Conservation (phyloP, 2,888 invertebrate genomes). For the Lydus trimaculatus region DNA sequence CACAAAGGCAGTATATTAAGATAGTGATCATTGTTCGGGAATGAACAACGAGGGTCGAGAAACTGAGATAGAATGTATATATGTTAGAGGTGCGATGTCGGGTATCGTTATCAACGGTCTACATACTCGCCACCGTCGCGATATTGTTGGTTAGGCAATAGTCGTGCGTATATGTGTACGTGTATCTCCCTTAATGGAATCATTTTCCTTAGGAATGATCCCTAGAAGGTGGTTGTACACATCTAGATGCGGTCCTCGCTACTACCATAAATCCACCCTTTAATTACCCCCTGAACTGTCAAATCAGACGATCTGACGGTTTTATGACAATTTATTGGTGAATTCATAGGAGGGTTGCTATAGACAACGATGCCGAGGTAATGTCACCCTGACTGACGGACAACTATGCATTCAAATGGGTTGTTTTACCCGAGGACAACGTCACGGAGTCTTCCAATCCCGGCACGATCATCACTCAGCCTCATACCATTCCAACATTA, state of each 20-base stretch:
- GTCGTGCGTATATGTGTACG: slow-evolving; percentile 27
- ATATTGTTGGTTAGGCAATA: slow-evolving; percentile 10
- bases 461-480: slow-evolving; percentile 20
- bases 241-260: slow-evolving; percentile 59
- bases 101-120: slow-evolving; percentile 34
- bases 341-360: slow-evolving; percentile 67
- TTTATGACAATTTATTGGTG: slow-evolving; percentile 71
- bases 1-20: slow-evolving; percentile 48
- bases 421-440: slow-evolving; percentile 65
- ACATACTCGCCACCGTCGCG: slow-evolving; percentile 36
- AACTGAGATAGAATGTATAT: not conserved
- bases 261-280: slow-evolving; percentile 62
- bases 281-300: slow-evolving; percentile 65
- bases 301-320: slow-evolving; percentile 77
- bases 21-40: slow-evolving; percentile 40
- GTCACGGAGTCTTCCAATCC: slow-evolving; percentile 36
- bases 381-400: slow-evolving; percentile 76
- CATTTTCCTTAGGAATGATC: slow-evolving; percentile 38
- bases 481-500: slow-evolving; percentile 22
- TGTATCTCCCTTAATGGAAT: slow-evolving; percentile 33
- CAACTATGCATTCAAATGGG: slow-evolving; percentile 79
- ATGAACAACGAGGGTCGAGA: slow-evolving; percentile 6
- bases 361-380: slow-evolving; percentile 54
- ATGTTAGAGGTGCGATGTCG: slow-evolving; percentile 30
- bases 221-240: slow-evolving; percentile 46